Conservation (phyloP, 2,797 vertebrate species). For the Neoniphon sammara region DNA sequence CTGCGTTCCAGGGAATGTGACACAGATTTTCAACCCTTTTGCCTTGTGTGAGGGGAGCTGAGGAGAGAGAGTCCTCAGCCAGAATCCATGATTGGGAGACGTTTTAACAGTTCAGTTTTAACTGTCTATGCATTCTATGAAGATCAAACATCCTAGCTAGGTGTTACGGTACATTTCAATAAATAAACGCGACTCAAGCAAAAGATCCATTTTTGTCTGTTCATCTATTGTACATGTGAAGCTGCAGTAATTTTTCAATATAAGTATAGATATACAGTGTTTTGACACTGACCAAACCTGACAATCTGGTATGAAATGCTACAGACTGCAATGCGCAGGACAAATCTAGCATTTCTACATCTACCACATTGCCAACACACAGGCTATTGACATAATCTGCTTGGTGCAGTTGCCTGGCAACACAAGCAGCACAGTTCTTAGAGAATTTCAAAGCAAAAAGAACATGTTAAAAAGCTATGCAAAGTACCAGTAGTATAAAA, state of each 20-base stretch:
- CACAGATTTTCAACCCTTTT: slow-evolving; percentile 57
- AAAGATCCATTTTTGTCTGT: slow-evolving; percentile 70
- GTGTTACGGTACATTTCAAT: slow-evolving; percentile 80
- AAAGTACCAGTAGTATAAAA: slow-evolving; percentile 73
- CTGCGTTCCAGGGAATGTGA: slow-evolving; percentile 56
- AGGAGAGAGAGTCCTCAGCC: slow-evolving; percentile 39
- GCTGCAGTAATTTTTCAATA: slow-evolving; percentile 69
- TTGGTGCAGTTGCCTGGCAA: slow-evolving; percentile 81
- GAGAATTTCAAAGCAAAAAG: slow-evolving; percentile 72
- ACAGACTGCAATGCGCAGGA: slow-evolving; percentile 78
- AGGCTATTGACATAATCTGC: slow-evolving; percentile 79
- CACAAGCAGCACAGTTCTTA: slow-evolving; percentile 73
- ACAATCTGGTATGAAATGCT: slow-evolving; percentile 78
- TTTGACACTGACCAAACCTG: slow-evolving; percentile 71
- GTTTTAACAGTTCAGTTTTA: slow-evolving; percentile 58
- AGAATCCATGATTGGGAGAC: slow-evolving; percentile 55
- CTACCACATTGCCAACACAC: slow-evolving; percentile 79
- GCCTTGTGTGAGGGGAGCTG: slow-evolving; percentile 47
- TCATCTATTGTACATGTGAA: slow-evolving; percentile 77
- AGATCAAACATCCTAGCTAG: slow-evolving; percentile 77
- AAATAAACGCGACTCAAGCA: slow-evolving; percentile 80
- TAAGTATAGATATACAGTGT: slow-evolving; percentile 77
- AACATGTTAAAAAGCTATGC: slow-evolving; percentile 72
- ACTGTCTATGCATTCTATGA: slow-evolving; percentile 54
- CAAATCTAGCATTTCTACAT: slow-evolving; percentile 80